phyloP scores from a whole-genome alignment of 1,140 invertebrate species.

The Drosophila busckii region DNA sequence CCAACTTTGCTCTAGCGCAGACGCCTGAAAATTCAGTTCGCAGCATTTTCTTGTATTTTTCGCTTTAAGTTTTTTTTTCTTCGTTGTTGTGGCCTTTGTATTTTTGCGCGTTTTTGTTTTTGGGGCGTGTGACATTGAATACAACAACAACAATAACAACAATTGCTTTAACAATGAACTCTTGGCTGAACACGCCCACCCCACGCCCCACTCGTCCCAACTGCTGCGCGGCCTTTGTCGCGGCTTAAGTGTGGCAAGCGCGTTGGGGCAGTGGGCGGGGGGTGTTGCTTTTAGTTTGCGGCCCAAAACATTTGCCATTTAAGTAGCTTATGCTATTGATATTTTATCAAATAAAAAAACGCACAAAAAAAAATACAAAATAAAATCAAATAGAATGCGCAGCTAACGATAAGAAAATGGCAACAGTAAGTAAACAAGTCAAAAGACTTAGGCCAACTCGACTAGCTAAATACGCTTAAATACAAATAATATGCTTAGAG shows the following conservation, averaged over 20 bases:
- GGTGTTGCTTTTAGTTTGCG: constrained; percentile 21
- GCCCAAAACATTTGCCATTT: constrained; percentile 33
- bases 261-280: neutral
- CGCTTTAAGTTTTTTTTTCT: constrained; percentile 4
- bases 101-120: constrained; percentile 15
- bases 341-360: constrained; percentile 36
- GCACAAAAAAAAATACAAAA: neutral
- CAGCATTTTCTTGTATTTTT: constrained; percentile 27
- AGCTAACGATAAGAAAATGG: no score
- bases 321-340: constrained; percentile 52
- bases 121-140: constrained; percentile 46
- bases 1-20: neutral
- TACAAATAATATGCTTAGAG: no score
- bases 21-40: constrained; percentile 5
- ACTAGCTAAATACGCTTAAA: no score
- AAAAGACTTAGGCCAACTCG: no score
- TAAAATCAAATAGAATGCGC: neutral
- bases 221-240: neutral
- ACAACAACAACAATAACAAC: constrained; percentile 25
- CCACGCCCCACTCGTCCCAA: neutral
- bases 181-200: neutral
- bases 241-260: no score
- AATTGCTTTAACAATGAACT: constrained; percentile 16
- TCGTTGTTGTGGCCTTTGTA: constrained; percentile 23
- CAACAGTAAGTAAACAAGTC: no score